A percentile compares a stretch with the other conserved stretches of the same genome.
These are phyloP conservation scores for Cheilosia pagana DNA, from an alignment of 2,888 invertebrate species.

Conservation along the genomic window DNA sequence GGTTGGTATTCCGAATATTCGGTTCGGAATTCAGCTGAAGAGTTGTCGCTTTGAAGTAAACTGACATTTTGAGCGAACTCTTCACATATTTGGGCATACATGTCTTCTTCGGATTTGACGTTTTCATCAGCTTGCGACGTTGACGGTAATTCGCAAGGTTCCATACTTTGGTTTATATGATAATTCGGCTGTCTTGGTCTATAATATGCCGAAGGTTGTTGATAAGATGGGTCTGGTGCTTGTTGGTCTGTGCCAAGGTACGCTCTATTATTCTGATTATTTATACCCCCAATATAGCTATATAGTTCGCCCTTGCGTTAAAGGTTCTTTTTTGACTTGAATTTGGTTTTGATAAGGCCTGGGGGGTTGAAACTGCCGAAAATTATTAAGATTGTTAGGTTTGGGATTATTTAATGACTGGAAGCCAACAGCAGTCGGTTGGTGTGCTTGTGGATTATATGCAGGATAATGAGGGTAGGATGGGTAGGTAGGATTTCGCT, in stretches of 20 bases:
- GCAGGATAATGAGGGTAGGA: slow-evolving; percentile 3
- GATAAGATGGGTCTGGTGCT: background rate
- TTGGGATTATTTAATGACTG: no score
- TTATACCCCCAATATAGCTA: background rate
- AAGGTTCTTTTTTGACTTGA: no score
- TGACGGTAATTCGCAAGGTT: slow-evolving; percentile 2
- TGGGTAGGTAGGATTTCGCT: background rate
- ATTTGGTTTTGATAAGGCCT: no score
- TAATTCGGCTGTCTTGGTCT: slow-evolving; percentile 7
- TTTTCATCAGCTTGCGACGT: background rate
- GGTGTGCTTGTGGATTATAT: background rate
- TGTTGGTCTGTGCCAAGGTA: slow-evolving; percentile 14
- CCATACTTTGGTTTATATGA: slow-evolving; percentile 11
- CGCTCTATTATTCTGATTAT: slow-evolving; percentile 1
- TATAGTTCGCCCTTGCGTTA: no score
- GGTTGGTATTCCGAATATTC: slow-evolving; percentile 7
- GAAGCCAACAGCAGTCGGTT: background rate
- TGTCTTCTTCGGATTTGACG: slow-evolving; percentile 17
- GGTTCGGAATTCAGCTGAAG: background rate
- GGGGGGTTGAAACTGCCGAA: no score
- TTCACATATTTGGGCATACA: slow-evolving; percentile 3
- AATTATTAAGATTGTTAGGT: no score
- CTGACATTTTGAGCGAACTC: slow-evolving; percentile 11
- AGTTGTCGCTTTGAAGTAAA: background rate
- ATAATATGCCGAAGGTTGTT: slow-evolving; percentile 10